Conservation (phyloP, 1,140 invertebrate species). For the Araneus ventricosus region DNA sequence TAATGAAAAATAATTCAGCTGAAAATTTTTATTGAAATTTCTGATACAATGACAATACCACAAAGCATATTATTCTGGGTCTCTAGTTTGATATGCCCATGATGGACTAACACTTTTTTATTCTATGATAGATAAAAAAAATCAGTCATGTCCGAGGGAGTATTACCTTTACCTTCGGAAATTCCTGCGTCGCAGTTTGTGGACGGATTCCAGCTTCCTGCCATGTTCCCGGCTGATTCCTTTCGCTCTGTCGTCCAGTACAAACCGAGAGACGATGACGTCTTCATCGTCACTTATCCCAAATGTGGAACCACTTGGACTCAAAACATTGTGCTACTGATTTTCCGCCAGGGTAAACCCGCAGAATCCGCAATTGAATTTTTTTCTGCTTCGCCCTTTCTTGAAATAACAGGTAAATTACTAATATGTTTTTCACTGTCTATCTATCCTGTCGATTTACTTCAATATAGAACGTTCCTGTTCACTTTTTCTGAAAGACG, state of each 20-base stretch:
- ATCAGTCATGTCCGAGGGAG: too few species aligned
- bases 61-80: too few species aligned
- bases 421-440: too few species aligned
- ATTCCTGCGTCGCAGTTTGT: not conserved
- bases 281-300: conserved; percentile 75
- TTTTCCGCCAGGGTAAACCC: not conserved
- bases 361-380: not conserved
- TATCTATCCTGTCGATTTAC: too few species aligned
- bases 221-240: not conserved
- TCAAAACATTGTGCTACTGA: conserved; percentile 39
- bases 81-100: too few species aligned
- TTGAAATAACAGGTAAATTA: not conserved
- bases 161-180: not conserved
- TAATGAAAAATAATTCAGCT: too few species aligned
- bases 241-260: conserved; percentile 30
- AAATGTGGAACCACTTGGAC: conserved; percentile 76
- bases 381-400: not conserved
- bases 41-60: too few species aligned
- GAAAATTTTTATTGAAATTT: too few species aligned
- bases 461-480: too few species aligned
- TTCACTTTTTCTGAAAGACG: too few species aligned
- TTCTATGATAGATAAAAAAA: too few species aligned
- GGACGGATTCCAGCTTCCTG: conserved; percentile 20
- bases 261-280: conserved; percentile 63
- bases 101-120: too few species aligned